These are phyloP conservation scores for Gorsachius goisagi DNA, from an alignment of 2,113 vertebrate species.

Conservation along the genomic window DNA sequence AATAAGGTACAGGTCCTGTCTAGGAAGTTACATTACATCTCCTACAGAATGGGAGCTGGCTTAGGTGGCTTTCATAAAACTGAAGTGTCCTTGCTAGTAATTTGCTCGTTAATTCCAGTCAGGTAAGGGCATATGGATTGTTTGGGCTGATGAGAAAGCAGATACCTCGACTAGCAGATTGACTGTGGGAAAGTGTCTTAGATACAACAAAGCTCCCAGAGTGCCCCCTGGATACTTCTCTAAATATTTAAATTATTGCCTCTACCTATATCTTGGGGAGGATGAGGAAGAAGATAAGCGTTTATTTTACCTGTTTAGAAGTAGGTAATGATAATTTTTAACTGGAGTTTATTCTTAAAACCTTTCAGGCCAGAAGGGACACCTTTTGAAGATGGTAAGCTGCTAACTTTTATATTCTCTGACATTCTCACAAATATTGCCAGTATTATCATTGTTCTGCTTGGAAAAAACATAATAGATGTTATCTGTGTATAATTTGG, in stretches of 20 bases:
- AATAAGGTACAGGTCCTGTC: not conserved
- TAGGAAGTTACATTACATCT: not conserved
- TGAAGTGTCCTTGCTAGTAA: not conserved
- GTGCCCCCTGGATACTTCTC: not conserved
- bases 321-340: not conserved
- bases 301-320: not conserved
- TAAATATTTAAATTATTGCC: not conserved
- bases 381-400: conserved; percentile 98
- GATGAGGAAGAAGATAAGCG: not conserved
- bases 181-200: not conserved
- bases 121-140: not conserved
- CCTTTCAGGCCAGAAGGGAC: conserved; percentile 93
- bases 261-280: not conserved
- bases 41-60: not conserved
- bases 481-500: not conserved
- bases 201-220: not conserved
- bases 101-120: not conserved
- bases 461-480: not conserved
- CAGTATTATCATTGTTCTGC: not conserved
- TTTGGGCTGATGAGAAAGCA: not conserved
- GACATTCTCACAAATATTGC: not conserved
- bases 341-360: conserved; percentile 53
- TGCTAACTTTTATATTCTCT: not conserved
- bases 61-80: not conserved
- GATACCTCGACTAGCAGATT: not conserved